Percentiles rank a stretch among this genome's conserved stretches.
Conservation (phyloP, 1,140 invertebrate species). For the Drosophila sp. region DNA sequence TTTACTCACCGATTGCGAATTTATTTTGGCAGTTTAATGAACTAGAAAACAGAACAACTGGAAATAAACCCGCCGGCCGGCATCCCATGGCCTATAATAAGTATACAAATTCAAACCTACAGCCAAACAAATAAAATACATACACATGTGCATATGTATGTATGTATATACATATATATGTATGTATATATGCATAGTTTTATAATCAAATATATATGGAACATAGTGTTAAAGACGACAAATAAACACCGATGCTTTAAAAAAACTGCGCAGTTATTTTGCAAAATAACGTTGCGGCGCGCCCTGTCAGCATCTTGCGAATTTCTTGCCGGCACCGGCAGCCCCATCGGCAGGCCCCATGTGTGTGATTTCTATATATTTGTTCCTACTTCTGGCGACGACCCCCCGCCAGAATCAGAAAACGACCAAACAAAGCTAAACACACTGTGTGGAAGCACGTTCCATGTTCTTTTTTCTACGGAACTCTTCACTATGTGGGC, state of each 20-base stretch:
- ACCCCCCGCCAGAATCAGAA: constrained; percentile 3
- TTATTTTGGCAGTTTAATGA: constrained; percentile 56
- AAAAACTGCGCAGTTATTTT: constrained; percentile 46
- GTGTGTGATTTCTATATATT: constrained; percentile 7
- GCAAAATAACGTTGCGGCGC: constrained; percentile 26
- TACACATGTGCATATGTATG: background rate
- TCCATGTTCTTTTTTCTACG: constrained; percentile 33
- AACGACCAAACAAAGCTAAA: background rate
- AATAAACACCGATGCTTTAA: constrained; percentile 39
- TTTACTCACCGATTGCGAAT: constrained; percentile 26
- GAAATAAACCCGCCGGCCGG: constrained; percentile 53
- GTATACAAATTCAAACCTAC: background rate
- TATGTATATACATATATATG: background rate
- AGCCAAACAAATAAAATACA: constrained; percentile 5
- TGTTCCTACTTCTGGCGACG: background rate
- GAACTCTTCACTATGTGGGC: constrained; percentile 1
- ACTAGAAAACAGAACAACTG: constrained; percentile 39
- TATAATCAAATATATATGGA: constrained; percentile 32
- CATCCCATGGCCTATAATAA: constrained; percentile 42
- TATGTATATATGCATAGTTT: constrained; percentile 27
- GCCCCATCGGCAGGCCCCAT: constrained; percentile 7
- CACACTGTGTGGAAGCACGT: constrained; percentile 38
- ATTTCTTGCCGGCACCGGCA: constrained; percentile 18
- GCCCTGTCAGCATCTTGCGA: constrained; percentile 23
- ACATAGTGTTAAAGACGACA: constrained; percentile 7